Conservation (phyloP, 2,113 vertebrate species). For the Corythornis madagascariensis region DNA sequence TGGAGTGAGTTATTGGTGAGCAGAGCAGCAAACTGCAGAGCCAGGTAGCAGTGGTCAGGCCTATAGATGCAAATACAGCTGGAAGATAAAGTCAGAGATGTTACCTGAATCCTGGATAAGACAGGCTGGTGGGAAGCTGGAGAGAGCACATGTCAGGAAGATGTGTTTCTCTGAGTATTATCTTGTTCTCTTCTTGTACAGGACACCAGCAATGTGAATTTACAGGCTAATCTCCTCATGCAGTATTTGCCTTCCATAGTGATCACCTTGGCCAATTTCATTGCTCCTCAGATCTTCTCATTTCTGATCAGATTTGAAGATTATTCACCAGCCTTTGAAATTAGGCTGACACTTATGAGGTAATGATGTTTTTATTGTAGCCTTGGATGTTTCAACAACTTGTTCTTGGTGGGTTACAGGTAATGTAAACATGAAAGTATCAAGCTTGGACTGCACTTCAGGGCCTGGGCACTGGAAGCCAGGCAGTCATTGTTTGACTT, state of each 20-base stretch:
- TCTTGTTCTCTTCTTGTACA: conserved; percentile 4
- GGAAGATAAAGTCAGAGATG: not conserved
- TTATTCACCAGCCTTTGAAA: conserved; percentile 93
- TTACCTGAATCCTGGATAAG: not conserved
- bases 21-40: not conserved
- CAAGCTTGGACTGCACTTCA: not conserved
- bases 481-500: not conserved
- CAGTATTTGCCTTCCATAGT: conserved; percentile 95
- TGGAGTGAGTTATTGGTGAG: not conserved
- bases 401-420: not conserved
- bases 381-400: not conserved
- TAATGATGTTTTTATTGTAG: conserved; percentile 20
- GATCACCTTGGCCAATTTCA: conserved; percentile 91
- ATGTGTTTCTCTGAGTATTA: not conserved
- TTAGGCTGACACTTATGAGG: conserved; percentile 92
- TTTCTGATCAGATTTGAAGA: conserved; percentile 89
- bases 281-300: conserved; percentile 86
- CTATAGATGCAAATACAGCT: not conserved
- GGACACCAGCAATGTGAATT: not conserved
- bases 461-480: not conserved
- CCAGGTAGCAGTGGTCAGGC: not conserved
- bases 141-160: not conserved
- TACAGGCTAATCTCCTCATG: conserved; percentile 78
- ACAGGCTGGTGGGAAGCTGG: not conserved
- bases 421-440: not conserved